phyloP scores from a whole-genome alignment of 2,888 invertebrate species.

The Drosophila mayaguana region DNA sequence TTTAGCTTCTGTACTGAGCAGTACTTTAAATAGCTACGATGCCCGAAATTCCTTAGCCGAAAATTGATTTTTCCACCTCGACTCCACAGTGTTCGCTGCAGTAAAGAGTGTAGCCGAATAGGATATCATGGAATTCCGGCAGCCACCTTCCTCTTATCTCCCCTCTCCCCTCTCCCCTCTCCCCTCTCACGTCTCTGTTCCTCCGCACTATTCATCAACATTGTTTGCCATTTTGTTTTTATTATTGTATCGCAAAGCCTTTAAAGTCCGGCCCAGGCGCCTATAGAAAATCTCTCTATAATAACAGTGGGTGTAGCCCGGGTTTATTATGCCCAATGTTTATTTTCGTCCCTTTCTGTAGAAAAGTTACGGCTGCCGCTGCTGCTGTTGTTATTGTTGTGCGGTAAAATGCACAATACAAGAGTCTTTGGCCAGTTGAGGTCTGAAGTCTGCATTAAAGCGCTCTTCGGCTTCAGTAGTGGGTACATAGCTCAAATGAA shows the following conservation, averaged over 20 bases:
- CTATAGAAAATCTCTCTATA: constrained; percentile 44
- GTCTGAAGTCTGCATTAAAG: constrained; percentile 18
- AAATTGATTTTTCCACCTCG: constrained; percentile 1
- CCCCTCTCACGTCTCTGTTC: too few species aligned
- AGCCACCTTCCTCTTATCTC: background rate
- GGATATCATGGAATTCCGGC: background rate
- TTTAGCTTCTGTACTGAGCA: background rate
- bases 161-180: background rate
- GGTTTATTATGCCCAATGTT: constrained; percentile 35
- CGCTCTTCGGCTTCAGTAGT: background rate
- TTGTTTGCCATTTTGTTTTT: constrained; percentile 38
- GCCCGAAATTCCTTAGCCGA: background rate
- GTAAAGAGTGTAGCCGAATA: background rate
- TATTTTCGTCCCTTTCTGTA: constrained; percentile 33
- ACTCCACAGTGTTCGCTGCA: background rate
- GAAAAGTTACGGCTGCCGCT: constrained; percentile 12
- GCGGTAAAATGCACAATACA: constrained; percentile 22
- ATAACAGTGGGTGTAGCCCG: constrained; percentile 3
- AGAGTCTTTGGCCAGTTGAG: constrained; percentile 23
- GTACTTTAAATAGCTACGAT: background rate
- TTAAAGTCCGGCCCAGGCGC: constrained; percentile 36
- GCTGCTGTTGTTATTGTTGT: constrained; percentile 4
- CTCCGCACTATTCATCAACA: constrained; percentile 6
- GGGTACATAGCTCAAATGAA: background rate
- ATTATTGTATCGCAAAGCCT: constrained; percentile 33